These are phyloP conservation scores for human DNA, from an alignment of 2,113 vertebrate species.

Conservation along the genomic window GRCh38 chr2:157011501-157012000, in stretches of 20 bases:
- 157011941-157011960: background rate
- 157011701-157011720: background rate
- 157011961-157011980: too few relatives aligned
- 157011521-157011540: background rate
- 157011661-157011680: background rate
- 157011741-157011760: background rate
- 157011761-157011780: background rate
- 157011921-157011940: background rate
- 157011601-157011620: background rate
- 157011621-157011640: background rate
- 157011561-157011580: background rate
- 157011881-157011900: background rate
- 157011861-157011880: background rate
- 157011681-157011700: background rate
- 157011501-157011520: background rate
- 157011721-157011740: background rate
- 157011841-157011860: too few relatives aligned
- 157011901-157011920: background rate
- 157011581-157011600: background rate
- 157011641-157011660: background rate
- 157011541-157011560: background rate
- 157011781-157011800: background rate
- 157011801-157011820: background rate
- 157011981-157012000: too few relatives aligned
- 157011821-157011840: background rate